Conservation (phyloP, 1,140 invertebrate genomes). For the Helicoverpa zea region DNA sequence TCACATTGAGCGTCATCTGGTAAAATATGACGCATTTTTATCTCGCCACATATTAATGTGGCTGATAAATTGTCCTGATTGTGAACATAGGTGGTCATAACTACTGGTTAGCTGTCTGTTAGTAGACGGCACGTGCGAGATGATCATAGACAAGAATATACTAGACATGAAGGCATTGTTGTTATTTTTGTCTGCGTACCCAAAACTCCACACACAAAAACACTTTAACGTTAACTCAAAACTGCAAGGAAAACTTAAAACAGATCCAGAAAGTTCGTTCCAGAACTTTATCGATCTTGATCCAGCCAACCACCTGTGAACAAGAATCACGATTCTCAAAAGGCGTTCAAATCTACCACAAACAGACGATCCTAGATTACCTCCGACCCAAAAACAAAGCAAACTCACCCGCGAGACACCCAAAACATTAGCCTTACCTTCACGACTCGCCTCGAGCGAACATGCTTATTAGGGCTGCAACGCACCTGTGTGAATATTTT, state of each 20-base stretch:
- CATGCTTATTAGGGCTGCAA: conserved; percentile 83
- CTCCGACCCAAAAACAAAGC: conserved; percentile 73
- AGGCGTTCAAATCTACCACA: conserved; percentile 24
- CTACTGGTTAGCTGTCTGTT: conserved; percentile 68
- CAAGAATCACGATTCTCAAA: conserved; percentile 13
- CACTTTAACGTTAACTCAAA: too few relatives aligned
- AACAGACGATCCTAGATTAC: conserved; percentile 73
- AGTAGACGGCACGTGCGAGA: conserved; percentile 65
- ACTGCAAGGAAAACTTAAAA: background rate
- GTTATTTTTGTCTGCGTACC: too few relatives aligned
- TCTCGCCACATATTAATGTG: conserved; percentile 53
- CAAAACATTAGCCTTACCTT: conserved; percentile 79
- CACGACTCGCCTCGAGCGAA: conserved; percentile 84
- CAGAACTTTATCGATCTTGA: background rate
- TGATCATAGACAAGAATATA: conserved; percentile 29
- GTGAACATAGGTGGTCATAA: conserved; percentile 70
- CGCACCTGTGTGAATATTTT: conserved; percentile 86
- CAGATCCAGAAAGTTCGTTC: background rate
- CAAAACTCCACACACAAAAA: too few relatives aligned
- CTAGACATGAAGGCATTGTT: background rate
- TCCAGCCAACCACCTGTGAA: conserved; percentile 47
- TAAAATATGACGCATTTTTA: conserved; percentile 28
- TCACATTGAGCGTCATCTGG: conserved; percentile 25
- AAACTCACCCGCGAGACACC: conserved; percentile 82
- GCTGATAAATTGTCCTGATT: conserved; percentile 75